Conservation (phyloP, 2,797 vertebrate genomes). For the Muscicapa comitata region DNA sequence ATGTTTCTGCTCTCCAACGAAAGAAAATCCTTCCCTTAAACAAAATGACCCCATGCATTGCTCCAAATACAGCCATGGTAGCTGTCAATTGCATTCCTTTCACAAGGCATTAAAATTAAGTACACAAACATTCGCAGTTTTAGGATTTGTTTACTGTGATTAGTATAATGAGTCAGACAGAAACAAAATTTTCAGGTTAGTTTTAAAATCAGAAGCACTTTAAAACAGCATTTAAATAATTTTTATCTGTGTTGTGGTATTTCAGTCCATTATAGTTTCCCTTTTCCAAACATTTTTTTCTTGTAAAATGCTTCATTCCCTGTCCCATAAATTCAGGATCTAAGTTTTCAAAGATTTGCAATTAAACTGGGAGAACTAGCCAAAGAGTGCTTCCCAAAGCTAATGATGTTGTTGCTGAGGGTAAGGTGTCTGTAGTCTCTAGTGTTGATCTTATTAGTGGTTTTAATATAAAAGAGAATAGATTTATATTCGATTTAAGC, state of each 20-base stretch:
- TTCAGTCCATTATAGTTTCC: background rate
- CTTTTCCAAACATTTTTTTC: background rate
- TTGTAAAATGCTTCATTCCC: background rate
- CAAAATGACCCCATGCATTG: background rate
- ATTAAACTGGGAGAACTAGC: background rate
- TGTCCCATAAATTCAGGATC: background rate
- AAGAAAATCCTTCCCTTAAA: background rate
- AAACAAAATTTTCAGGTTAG: background rate
- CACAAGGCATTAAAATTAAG: background rate
- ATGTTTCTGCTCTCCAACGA: background rate
- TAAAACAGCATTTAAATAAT: background rate
- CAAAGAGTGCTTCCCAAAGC: background rate
- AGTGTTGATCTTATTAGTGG: background rate
- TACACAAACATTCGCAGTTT: background rate
- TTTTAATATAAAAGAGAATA: background rate
- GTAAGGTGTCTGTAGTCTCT: background rate
- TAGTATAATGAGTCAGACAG: background rate
- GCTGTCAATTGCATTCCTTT: background rate
- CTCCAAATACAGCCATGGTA: background rate
- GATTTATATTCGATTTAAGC: background rate
- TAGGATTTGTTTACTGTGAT: background rate
- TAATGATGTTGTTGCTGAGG: background rate
- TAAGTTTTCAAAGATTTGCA: background rate
- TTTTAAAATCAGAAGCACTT: background rate
- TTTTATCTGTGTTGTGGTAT: background rate